Conservation (phyloP, 2,888 invertebrate genomes). For the Prosopocoilus inquinatus region DNA sequence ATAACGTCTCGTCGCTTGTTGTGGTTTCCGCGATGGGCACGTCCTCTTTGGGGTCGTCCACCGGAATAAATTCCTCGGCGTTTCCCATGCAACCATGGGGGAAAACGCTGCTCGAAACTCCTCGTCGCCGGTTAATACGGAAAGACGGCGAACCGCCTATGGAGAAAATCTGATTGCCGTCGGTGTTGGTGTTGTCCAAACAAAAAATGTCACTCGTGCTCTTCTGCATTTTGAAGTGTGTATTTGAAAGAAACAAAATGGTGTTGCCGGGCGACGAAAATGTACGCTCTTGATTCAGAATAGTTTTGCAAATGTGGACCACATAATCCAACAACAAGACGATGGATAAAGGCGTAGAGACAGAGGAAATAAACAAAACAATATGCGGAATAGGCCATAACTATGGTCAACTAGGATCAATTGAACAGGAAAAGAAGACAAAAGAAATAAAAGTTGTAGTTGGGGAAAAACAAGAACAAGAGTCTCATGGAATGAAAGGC, state of each 20-base stretch:
- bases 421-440: too few relatives aligned
- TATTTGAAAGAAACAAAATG: constrained; percentile 7
- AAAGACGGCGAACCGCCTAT: constrained; percentile 43
- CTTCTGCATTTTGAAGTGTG: constrained; percentile 21
- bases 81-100: constrained; percentile 34
- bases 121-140: constrained; percentile 35
- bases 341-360: too few relatives aligned
- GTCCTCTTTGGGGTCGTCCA: not conserved
- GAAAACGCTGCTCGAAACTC: constrained; percentile 32
- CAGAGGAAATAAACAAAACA: too few relatives aligned
- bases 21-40: not conserved
- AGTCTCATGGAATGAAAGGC: too few relatives aligned
- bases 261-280: too few relatives aligned
- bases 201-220: constrained; percentile 47
- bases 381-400: too few relatives aligned
- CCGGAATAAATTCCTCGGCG: not conserved
- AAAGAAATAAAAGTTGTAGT: too few relatives aligned
- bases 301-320: too few relatives aligned
- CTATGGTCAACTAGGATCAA: too few relatives aligned
- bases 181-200: constrained; percentile 40
- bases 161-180: constrained; percentile 44
- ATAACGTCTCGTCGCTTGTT: not conserved
- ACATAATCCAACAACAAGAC: too few relatives aligned
- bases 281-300: too few relatives aligned
- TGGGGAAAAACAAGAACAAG: too few relatives aligned